phyloP scores from a whole-genome alignment of 1,140 invertebrate genomes.

The Sminthurinus signatus region DNA sequence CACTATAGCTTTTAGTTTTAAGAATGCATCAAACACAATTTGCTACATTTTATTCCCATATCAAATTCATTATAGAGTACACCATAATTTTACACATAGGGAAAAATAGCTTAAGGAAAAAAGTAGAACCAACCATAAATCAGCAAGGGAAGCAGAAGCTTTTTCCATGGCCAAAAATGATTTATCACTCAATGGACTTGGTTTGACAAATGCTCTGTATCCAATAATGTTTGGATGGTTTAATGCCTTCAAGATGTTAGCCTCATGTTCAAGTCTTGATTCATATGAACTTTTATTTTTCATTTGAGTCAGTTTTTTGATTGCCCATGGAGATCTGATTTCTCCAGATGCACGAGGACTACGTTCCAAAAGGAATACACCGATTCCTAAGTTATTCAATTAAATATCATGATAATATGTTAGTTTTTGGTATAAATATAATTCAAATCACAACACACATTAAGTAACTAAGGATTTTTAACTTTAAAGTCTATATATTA shows the following conservation, averaged over 20 bases:
- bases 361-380: slow-evolving; percentile 65
- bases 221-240: slow-evolving; percentile 78
- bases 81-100: too few species aligned
- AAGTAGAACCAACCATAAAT: too few species aligned
- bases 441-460: slow-evolving; percentile 4
- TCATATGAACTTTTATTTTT: slow-evolving; percentile 34
- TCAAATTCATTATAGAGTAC: too few species aligned
- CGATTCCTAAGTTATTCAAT: slow-evolving; percentile 54
- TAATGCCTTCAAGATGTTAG: slow-evolving; percentile 59
- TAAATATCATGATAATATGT: slow-evolving; percentile 12
- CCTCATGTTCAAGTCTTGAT: slow-evolving; percentile 61
- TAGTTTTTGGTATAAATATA: slow-evolving; percentile 11
- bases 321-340: slow-evolving; percentile 68
- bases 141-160: slow-evolving; percentile 54
- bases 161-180: slow-evolving; percentile 50
- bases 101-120: too few species aligned
- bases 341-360: slow-evolving; percentile 57
- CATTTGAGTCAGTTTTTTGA: slow-evolving; percentile 56
- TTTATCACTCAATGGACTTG: slow-evolving; percentile 51
- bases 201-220: slow-evolving; percentile 62
- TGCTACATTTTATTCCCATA: too few species aligned
- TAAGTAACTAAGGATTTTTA: too few species aligned
- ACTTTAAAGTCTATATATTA: slow-evolving; percentile 16
- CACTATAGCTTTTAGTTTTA: too few species aligned
- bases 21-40: too few species aligned